Conservation (phyloP, 2,113 vertebrate species). For the Semnornis frantzii region DNA sequence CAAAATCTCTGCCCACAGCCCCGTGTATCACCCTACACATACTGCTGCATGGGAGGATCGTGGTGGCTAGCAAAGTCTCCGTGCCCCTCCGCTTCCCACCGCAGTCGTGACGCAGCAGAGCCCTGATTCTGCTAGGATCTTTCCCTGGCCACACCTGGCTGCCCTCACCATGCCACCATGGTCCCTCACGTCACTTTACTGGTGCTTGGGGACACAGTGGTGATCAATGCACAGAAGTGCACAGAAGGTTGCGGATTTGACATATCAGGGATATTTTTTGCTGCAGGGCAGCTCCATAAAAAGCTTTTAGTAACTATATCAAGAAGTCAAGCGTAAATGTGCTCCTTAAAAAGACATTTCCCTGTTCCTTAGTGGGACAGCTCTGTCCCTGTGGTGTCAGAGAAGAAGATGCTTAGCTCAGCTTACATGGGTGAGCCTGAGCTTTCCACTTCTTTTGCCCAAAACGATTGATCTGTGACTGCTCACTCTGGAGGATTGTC, state of each 20-base stretch:
- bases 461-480: neutral
- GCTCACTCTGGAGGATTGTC: neutral
- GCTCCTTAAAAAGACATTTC: neutral
- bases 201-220: accelerated
- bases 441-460: neutral
- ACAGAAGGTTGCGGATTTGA: neutral
- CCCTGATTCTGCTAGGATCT: neutral
- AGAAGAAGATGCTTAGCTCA: neutral
- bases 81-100: neutral
- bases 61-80: neutral
- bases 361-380: neutral
- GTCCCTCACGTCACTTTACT: neutral
- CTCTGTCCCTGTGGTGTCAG: neutral
- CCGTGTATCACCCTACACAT: conserved; percentile 9
- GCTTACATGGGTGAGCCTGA: neutral
- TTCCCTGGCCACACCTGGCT: neutral
- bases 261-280: neutral
- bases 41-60: neutral
- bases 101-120: neutral
- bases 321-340: neutral
- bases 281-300: neutral
- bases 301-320: conserved; percentile 20
- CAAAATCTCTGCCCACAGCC: conserved; percentile 30
- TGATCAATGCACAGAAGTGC: neutral
- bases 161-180: accelerated